Evolutionary conservation across 2,888 invertebrate species (phyloP).

Genomic region (Troides oblongomaculatus): DNA sequence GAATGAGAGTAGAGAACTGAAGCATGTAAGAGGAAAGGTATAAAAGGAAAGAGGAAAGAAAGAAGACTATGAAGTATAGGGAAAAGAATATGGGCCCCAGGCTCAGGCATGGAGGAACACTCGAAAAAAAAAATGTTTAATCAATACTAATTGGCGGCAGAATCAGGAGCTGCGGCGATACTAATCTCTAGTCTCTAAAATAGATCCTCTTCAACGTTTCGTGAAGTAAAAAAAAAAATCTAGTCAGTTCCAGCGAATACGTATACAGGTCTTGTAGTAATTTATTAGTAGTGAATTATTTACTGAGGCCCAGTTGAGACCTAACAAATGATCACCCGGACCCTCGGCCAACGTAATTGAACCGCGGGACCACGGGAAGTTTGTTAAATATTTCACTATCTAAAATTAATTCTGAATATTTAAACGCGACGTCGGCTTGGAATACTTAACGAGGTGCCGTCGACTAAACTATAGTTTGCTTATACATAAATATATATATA

Average conservation of each 20-base stretch:
- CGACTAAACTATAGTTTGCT: background rate
- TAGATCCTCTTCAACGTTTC: no score
- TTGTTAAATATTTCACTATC: constrained; percentile 28
- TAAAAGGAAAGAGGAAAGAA: no score
- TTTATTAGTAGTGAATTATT: constrained; percentile 32
- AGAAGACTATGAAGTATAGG: no score
- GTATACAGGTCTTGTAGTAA: constrained; percentile 19
- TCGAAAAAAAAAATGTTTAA: no score
- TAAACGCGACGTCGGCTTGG: constrained; percentile 15
- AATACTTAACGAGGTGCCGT: constrained; percentile 12
- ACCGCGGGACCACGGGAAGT: constrained; percentile 18
- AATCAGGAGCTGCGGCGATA: no score
- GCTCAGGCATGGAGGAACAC: no score
- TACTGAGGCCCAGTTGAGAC: constrained; percentile 27
- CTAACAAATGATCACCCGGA: constrained; percentile 32
- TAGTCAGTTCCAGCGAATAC: background rate
- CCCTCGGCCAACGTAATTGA: constrained; percentile 26
- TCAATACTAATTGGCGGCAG: no score
- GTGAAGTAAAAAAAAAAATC: no score
- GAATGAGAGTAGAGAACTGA: no score
- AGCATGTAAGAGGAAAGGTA: no score
- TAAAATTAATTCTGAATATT: constrained; percentile 30
- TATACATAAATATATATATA: background rate
- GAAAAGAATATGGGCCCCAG: no score
- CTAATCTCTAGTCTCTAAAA: no score